Evolutionary conservation across 1,140 invertebrate genomes (phyloP).

Genomic region (Uloborus diversus): DNA sequence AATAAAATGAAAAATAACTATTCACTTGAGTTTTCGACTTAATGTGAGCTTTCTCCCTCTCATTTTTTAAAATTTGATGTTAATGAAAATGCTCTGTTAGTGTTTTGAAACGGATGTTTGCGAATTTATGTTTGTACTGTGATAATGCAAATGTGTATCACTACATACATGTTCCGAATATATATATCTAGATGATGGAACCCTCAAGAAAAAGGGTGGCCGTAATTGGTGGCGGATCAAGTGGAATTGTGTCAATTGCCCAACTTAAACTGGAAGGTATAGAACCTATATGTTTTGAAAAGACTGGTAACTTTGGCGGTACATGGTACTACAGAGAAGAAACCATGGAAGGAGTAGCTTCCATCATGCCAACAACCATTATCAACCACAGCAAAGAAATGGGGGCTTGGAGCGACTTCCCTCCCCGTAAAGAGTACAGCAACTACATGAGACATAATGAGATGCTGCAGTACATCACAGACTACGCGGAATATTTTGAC

Average conservation of each 20-base stretch:
- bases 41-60: no score
- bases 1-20: no score
- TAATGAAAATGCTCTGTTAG: no score
- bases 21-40: no score
- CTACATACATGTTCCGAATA: no score
- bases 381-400: conserved; percentile 68
- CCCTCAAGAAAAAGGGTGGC: neutral
- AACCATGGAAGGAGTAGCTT: conserved; percentile 34
- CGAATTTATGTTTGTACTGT: no score
- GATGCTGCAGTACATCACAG: conserved; percentile 62
- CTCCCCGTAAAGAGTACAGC: conserved; percentile 62
- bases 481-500: conserved; percentile 60
- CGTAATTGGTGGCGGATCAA: neutral
- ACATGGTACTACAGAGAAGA: neutral
- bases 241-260: neutral
- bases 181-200: neutral
- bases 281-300: neutral
- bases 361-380: conserved; percentile 58
- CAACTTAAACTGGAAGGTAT: neutral
- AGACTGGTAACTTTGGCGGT: neutral
- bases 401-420: conserved; percentile 66
- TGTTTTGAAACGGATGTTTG: no score
- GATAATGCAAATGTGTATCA: no score
- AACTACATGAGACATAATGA: conserved; percentile 63
- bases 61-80: no score